Evolutionary conservation across 2,888 invertebrate genomes (phyloP).

Genomic region (Dasysyrphus albostriatus): DNA sequence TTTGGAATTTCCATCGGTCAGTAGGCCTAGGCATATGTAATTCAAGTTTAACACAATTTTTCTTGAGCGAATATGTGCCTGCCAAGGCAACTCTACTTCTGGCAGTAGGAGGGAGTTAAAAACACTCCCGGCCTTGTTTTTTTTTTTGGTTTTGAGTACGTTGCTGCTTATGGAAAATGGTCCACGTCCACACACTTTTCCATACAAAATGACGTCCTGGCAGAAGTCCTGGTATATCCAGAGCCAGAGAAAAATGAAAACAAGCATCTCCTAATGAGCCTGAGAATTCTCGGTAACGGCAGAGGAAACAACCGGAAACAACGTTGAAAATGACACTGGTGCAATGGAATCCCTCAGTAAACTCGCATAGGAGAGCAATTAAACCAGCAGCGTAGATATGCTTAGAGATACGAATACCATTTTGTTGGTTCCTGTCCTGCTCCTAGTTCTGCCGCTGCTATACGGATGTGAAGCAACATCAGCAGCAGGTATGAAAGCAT

Average conservation of each 20-base stretch:
- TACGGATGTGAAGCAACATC: conserved; percentile 6
- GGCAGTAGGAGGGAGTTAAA: neutral
- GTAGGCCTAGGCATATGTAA: conserved; percentile 58
- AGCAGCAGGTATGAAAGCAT: conserved; percentile 4
- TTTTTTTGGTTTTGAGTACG: neutral
- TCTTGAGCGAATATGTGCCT: conserved; percentile 18
- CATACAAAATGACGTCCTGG: conserved; percentile 7
- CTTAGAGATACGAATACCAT: conserved; percentile 30
- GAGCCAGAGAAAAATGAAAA: conserved; percentile 39
- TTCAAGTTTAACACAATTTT: conserved; percentile 59
- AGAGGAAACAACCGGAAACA: conserved; percentile 66
- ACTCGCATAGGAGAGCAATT: conserved; percentile 58
- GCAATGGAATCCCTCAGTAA: conserved; percentile 47
- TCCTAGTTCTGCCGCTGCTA: neutral
- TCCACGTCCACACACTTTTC: neutral
- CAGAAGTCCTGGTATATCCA: neutral
- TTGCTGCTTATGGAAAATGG: conserved; percentile 8
- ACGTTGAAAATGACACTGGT: conserved; percentile 67
- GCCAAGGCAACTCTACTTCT: conserved; percentile 2
- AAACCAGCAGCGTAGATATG: conserved; percentile 29
- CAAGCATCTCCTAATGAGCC: conserved; percentile 71
- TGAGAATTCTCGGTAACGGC: conserved; percentile 62
- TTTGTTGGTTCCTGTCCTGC: conserved; percentile 22
- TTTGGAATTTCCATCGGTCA: conserved; percentile 19
- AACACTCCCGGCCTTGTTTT: neutral